Conservation (phyloP, 2,797 vertebrate species). For the Hypotaenidia okinawae region DNA sequence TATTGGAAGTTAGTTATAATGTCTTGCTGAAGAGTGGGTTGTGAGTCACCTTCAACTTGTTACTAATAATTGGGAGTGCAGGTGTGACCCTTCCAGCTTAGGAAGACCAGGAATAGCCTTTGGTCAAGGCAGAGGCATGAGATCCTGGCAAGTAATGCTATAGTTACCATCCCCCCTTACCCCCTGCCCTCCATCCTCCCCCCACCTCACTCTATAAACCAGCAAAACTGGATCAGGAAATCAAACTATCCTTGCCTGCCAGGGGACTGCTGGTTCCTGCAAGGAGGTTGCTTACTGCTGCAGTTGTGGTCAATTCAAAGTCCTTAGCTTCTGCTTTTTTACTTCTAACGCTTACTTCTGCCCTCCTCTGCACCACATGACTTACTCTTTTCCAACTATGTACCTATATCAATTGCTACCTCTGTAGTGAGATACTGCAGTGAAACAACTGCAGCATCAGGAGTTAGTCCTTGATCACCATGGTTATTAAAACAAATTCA, state of each 20-base stretch:
- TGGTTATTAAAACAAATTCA: not conserved
- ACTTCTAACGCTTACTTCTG: not conserved
- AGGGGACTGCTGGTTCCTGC: not conserved
- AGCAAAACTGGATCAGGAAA: not conserved
- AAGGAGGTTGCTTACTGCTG: not conserved
- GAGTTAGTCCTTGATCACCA: not conserved
- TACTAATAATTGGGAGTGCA: not conserved
- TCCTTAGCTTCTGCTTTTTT: not conserved
- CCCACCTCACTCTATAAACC: not conserved
- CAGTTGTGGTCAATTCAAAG: not conserved
- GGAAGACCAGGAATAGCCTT: not conserved
- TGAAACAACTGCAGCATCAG: rapidly evolving
- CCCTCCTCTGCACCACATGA: not conserved
- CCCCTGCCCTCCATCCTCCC: too few relatives aligned
- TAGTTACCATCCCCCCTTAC: not conserved
- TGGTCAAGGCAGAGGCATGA: not conserved
- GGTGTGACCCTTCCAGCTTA: not conserved
- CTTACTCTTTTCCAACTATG: not conserved
- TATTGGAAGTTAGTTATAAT: not conserved
- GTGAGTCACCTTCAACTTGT: not conserved
- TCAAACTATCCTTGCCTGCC: not conserved
- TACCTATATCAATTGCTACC: not conserved
- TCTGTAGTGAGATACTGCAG: not conserved
- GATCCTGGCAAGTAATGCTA: not conserved
- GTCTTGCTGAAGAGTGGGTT: not conserved